Conservation (phyloP, 2,888 invertebrate species). For the Galerucella pusilla region DNA sequence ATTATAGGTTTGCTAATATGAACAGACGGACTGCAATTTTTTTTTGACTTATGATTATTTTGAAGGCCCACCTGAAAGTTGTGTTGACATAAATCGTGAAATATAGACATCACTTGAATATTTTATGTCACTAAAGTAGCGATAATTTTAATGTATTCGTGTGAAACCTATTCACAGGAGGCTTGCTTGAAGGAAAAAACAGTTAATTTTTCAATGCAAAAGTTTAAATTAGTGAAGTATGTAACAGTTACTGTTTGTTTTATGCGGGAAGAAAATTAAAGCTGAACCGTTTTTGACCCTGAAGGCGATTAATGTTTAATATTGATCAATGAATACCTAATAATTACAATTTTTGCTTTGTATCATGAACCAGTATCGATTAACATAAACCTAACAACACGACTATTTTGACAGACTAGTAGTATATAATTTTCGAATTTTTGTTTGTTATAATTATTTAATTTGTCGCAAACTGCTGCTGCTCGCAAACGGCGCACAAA, state of each 20-base stretch:
- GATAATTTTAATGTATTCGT: constrained; percentile 10
- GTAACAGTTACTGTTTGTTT: neutral
- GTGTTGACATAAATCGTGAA: constrained; percentile 7
- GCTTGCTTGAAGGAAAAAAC: neutral
- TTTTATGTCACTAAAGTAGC: constrained; percentile 3
- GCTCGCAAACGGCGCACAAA: too few species aligned
- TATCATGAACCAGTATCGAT: too few species aligned
- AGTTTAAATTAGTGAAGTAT: neutral
- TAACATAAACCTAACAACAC: too few species aligned
- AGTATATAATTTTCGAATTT: too few species aligned
- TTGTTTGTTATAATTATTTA: too few species aligned
- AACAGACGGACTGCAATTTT: constrained; percentile 7
- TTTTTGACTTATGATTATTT: constrained; percentile 18
- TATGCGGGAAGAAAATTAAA: neutral
- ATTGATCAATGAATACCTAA: too few species aligned
- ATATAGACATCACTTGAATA: constrained; percentile 12
- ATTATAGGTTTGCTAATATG: constrained; percentile 18
- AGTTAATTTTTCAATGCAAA: neutral
- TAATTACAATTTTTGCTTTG: too few species aligned
- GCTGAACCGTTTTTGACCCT: neutral
- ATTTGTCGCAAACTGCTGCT: too few species aligned
- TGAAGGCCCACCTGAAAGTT: constrained; percentile 3
- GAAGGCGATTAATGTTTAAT: neutral
- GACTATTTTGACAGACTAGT: too few species aligned
- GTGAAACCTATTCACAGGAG: neutral